Percentiles rank a stretch among this genome's conserved stretches.
Conservation (phyloP, 2,113 vertebrate species). For the Edolisoma coerulescens region DNA sequence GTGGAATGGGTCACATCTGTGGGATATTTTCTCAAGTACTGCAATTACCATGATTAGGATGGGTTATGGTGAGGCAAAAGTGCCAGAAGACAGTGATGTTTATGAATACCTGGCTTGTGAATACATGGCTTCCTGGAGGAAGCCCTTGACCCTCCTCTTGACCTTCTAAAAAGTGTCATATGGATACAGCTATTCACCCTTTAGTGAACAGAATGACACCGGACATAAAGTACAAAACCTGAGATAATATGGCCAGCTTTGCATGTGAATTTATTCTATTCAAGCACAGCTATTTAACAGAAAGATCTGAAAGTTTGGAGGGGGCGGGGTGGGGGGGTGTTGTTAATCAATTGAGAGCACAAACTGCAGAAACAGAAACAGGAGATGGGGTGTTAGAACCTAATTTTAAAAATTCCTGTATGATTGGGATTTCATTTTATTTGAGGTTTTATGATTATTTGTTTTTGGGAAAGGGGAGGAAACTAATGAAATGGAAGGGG, state of each 20-base stretch:
- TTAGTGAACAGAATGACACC: neutral
- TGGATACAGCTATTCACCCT: neutral
- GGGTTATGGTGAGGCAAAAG: neutral
- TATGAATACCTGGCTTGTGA: neutral
- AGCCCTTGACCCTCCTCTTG: neutral
- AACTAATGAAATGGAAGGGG: neutral
- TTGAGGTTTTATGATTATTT: neutral
- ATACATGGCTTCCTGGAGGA: neutral
- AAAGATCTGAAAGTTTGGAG: neutral
- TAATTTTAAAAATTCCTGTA: neutral
- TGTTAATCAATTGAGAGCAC: neutral
- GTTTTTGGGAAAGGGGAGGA: neutral
- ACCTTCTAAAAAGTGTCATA: neutral
- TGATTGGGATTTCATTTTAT: neutral
- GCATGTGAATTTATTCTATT: neutral
- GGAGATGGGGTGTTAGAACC: neutral
- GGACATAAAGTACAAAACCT: neutral
- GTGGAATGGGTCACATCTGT: neutral
- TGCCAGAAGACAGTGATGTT: neutral
- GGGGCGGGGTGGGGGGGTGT: too few species aligned
- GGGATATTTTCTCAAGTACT: neutral
- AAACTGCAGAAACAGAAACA: neutral
- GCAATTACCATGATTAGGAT: neutral
- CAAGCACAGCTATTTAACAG: neutral
- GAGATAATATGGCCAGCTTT: neutral